These are phyloP conservation scores for Drosophila mimica DNA, from an alignment of 2,888 invertebrate species.

Conservation along the genomic window DNA sequence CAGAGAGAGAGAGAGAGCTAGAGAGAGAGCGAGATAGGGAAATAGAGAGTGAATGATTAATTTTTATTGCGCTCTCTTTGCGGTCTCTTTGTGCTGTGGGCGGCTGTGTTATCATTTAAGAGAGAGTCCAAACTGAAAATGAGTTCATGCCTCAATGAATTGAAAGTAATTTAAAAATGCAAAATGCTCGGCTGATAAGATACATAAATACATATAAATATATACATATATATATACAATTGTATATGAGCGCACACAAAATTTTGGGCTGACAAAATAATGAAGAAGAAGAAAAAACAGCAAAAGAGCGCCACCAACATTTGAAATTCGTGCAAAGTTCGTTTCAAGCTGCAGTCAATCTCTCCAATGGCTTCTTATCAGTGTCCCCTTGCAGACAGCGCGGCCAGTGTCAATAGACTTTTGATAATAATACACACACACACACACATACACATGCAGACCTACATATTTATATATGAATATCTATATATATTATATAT, in stretches of 20 bases:
- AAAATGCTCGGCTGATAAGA: slow-evolving; percentile 22
- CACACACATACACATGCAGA: background rate
- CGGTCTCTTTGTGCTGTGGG: background rate
- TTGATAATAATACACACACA: slow-evolving; percentile 40
- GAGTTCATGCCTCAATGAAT: slow-evolving; percentile 2
- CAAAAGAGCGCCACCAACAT: background rate
- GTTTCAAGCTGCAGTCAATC: slow-evolving; percentile 42
- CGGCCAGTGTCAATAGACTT: slow-evolving; percentile 73
- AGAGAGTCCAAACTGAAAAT: slow-evolving; percentile 31
- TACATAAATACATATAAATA: background rate
- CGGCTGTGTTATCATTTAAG: slow-evolving; percentile 43
- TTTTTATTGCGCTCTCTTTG: slow-evolving; percentile 9
- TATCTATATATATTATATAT: background rate
- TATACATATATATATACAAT: background rate
- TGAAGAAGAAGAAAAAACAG: slow-evolving; percentile 6
- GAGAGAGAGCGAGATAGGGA: background rate
- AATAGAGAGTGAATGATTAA: background rate
- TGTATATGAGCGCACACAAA: background rate
- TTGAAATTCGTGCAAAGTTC: slow-evolving; percentile 60
- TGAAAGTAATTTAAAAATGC: slow-evolving; percentile 23
- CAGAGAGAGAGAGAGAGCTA: background rate
- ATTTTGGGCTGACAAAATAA: slow-evolving; percentile 9
- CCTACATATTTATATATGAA: background rate
- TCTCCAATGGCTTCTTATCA: slow-evolving; percentile 65
- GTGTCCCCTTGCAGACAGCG: slow-evolving; percentile 66